Conservation (phyloP, 1,140 invertebrate species). For the Drosophila parabipectinata region DNA sequence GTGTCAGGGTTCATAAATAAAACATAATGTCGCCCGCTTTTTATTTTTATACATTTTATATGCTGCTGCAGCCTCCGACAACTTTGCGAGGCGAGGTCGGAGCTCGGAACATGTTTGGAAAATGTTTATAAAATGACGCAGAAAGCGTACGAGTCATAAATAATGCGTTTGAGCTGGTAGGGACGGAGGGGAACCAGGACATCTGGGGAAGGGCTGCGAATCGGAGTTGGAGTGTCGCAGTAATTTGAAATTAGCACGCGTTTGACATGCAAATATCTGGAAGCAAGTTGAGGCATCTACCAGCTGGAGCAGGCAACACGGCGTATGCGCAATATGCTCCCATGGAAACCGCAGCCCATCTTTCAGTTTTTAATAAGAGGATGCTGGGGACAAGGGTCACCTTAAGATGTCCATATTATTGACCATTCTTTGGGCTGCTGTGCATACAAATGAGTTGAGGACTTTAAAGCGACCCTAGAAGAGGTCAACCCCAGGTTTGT, state of each 20-base stretch:
- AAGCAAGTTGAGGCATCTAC: conserved; percentile 40
- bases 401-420: conserved; percentile 14
- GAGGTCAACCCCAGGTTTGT: conserved; percentile 12
- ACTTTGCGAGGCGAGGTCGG: conserved; percentile 27
- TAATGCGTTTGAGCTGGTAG: conserved; percentile 60
- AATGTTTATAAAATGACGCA: conserved; percentile 81
- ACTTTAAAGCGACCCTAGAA: conserved; percentile 1
- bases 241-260: conserved; percentile 77
- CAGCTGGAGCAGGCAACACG: conserved; percentile 13
- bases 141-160: conserved; percentile 81
- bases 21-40: conserved; percentile 69
- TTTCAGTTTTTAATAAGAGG: background rate
- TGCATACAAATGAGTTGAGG: conserved; percentile 22
- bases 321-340: conserved; percentile 38
- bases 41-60: conserved; percentile 44
- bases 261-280: conserved; percentile 76
- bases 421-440: conserved; percentile 2
- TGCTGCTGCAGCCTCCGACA: conserved; percentile 52
- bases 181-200: background rate
- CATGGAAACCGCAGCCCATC: background rate
- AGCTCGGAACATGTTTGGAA: conserved; percentile 66
- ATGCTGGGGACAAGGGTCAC: conserved; percentile 17
- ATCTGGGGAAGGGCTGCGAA: background rate
- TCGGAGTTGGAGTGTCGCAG: conserved; percentile 58
- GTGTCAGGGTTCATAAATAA: conserved; percentile 69